These are phyloP conservation scores for Enteromius fasciolatus DNA, from an alignment of 2,797 vertebrate species.

Conservation along the genomic window DNA sequence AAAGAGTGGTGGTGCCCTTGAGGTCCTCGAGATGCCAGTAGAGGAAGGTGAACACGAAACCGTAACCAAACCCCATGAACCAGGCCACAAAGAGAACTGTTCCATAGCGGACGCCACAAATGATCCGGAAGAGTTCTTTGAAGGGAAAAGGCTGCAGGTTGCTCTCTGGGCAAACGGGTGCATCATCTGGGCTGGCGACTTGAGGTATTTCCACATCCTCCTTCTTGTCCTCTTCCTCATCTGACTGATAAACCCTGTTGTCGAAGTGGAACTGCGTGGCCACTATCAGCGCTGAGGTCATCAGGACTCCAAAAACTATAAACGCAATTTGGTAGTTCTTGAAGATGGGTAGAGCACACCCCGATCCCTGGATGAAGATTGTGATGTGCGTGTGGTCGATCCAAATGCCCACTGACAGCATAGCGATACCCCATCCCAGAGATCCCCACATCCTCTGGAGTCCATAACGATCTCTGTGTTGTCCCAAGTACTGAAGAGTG, in stretches of 20 bases:
- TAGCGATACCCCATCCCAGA: conserved; percentile 95
- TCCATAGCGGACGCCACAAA: conserved; percentile 92
- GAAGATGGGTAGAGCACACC: conserved; percentile 83
- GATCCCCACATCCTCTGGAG: conserved; percentile 99
- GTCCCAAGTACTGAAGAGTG: conserved; percentile 93
- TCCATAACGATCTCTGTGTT: conserved; percentile 92
- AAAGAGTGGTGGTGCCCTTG: conserved; percentile 92
- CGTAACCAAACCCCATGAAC: conserved; percentile 99
- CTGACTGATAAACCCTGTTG: conserved; percentile 34
- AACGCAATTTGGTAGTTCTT: conserved; percentile 95
- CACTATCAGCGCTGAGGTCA: conserved; percentile 88
- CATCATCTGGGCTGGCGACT: conserved; percentile 68
- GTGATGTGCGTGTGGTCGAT: conserved; percentile 89
- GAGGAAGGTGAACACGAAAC: conserved; percentile 97
- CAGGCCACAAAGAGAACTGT: conserved; percentile 95
- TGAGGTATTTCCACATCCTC: conserved; percentile 54
- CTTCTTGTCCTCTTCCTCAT: conserved; percentile 28
- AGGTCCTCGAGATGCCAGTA: conserved; percentile 98
- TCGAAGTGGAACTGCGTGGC: conserved; percentile 94
- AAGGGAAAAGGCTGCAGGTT: conserved; percentile 63
- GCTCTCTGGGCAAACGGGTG: conserved; percentile 51
- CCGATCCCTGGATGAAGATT: conserved; percentile 76
- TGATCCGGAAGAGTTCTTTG: conserved; percentile 81
- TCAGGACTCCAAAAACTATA: conserved; percentile 92
- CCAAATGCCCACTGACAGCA: conserved; percentile 94